Evolutionary conservation across 2,113 vertebrate genomes (phyloP).

Genomic region (Calonectris borealis): DNA sequence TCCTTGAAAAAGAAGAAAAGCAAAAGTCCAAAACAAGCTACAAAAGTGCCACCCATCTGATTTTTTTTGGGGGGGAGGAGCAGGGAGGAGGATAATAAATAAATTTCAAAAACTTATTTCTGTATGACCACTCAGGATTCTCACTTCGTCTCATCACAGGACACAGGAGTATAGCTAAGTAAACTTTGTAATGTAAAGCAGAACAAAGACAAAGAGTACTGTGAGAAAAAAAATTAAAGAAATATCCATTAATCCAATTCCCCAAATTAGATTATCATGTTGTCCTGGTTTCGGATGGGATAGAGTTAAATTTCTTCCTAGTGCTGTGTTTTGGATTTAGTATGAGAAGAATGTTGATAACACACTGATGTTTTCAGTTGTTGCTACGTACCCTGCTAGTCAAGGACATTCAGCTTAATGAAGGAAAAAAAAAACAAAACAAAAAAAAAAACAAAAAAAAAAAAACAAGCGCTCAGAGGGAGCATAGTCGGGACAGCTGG

Average conservation of each 20-base stretch:
- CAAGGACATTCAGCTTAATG: too few relatives aligned
- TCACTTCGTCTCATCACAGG: not conserved
- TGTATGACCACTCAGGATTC: not conserved
- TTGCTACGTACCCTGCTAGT: too few relatives aligned
- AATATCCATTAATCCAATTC: not conserved
- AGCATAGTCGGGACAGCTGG: too few relatives aligned
- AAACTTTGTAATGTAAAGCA: not conserved
- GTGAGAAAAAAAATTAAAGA: not conserved
- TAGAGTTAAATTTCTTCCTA: too few relatives aligned
- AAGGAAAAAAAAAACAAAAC: too few relatives aligned
- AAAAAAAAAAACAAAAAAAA: too few relatives aligned
- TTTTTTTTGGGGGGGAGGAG: not conserved
- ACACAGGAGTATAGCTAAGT: not conserved
- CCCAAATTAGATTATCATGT: not conserved
- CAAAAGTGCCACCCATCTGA: not conserved
- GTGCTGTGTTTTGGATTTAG: too few relatives aligned
- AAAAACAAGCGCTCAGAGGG: too few relatives aligned
- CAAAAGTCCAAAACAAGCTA: not conserved
- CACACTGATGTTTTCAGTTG: too few relatives aligned
- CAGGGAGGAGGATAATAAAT: not conserved
- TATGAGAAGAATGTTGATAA: too few relatives aligned
- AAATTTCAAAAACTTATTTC: not conserved
- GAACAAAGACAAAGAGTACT: not conserved
- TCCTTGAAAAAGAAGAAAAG: not conserved
- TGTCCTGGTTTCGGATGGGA: too few relatives aligned